Base-by-base conservation (phyloP, 2,797 vertebrate species). In the Lacerta agilis region DNA sequence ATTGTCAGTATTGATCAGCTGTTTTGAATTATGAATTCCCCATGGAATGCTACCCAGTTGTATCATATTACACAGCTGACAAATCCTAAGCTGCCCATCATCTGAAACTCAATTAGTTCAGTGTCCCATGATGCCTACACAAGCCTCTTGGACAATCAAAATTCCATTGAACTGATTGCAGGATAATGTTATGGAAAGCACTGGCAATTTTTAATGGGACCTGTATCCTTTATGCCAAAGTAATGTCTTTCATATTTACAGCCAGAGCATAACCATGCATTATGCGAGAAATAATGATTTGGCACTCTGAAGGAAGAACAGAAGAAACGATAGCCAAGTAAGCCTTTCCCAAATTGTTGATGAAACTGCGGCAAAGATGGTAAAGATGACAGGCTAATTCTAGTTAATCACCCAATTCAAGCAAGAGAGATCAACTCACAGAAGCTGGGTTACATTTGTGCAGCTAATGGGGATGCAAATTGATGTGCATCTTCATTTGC, bases 1-100 rank as follows among this genome's bases (percentile, higher is more conserved):
- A 76, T 55, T 87, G 86, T 38, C 80, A 36, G 61, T 10, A 82
- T 64, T 83, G 72, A 82, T 83, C 80, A 87, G 20, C 29, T 77
- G 43, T 83, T 77, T 82, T 77, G 72, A 77, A 87, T 55, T 77
- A 49, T 49, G 36, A 76, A 41, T 55, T 76, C 71, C 25, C 43
- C 38, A 38, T 55, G 13, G 61, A 83, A n/a, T 29, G 25, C n/a
- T 69, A 77, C 41, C 82, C 33, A 45, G 64, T 82, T 8, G 9
- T 82, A 76, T 87, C n/a, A 38, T 55, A 36, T 87, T 82, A 83
- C 73, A 38, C 41, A 86, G 77, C 45, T 58, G 36, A 80, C 77
- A 80, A 79, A 86, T 55, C n/a, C 64, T 69, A 69, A 82, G 67
- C 71, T 82, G 71, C 61, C 36, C 33, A 67, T 67, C 80, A 83